phyloP scores from a whole-genome alignment of 2,797 vertebrate genomes.

The Austrolebias charrua region DNA sequence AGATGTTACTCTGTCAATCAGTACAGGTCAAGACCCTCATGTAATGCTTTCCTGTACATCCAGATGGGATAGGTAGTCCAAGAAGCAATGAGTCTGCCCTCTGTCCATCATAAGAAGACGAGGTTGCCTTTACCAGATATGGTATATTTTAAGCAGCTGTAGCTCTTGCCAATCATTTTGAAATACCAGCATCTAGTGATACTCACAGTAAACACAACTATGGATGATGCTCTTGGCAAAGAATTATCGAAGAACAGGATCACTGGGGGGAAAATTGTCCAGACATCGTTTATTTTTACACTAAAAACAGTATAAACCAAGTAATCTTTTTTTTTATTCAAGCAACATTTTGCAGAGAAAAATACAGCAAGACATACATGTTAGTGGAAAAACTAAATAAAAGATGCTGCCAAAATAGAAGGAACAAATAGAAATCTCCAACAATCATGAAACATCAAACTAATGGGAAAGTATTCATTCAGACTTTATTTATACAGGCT shows the following conservation, averaged over 20 bases:
- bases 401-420: too few relatives aligned
- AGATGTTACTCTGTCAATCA: slow-evolving; percentile 3
- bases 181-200: background rate
- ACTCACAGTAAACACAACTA: slow-evolving; percentile 2
- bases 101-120: background rate
- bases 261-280: background rate
- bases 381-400: too few relatives aligned
- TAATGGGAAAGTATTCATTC: too few relatives aligned
- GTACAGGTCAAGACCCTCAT: background rate
- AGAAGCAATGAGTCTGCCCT: background rate
- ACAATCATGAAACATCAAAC: too few relatives aligned
- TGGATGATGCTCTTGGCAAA: slow-evolving; percentile 2
- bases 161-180: slow-evolving; percentile 1
- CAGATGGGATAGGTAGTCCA: slow-evolving; percentile 7
- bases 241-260: background rate
- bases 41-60: background rate
- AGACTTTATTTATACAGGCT: too few relatives aligned
- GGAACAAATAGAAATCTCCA: too few relatives aligned
- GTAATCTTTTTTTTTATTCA: too few relatives aligned
- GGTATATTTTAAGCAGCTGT: background rate
- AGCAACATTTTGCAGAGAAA: too few relatives aligned
- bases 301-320: background rate
- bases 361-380: too few relatives aligned
- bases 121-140: background rate
- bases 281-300: slow-evolving; percentile 11